A percentile compares a stretch with the other conserved stretches of the same genome.
Evolutionary conservation across 2,888 invertebrate species (phyloP).

Genomic region (Uropetala carovei): DNA sequence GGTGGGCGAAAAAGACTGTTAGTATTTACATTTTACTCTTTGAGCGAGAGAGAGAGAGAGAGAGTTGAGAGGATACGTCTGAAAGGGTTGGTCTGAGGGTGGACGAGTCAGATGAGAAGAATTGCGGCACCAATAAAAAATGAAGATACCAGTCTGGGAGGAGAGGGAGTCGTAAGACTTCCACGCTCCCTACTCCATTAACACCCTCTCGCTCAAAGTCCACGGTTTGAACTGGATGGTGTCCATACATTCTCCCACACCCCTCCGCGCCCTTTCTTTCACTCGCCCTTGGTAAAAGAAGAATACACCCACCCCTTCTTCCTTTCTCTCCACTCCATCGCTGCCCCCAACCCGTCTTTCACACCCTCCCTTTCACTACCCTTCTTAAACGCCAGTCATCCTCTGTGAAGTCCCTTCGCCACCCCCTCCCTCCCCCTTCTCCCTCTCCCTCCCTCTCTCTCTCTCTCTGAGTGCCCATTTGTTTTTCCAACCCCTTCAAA

Average conservation of each 20-base stretch:
- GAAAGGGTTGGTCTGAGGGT: too few species aligned
- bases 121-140: too few species aligned
- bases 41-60: too few species aligned
- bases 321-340: background rate
- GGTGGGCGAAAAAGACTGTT: too few species aligned
- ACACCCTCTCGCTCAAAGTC: background rate
- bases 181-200: background rate
- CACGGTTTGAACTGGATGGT: background rate
- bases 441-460: background rate
- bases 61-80: too few species aligned
- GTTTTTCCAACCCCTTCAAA: slow-evolving; percentile 26
- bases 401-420: background rate
- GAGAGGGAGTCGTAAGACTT: background rate
- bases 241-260: background rate
- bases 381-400: background rate
- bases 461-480: slow-evolving; percentile 24
- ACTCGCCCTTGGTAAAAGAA: too few species aligned
- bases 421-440: background rate
- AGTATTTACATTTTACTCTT: too few species aligned
- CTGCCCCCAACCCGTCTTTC: background rate
- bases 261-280: background rate
- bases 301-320: background rate
- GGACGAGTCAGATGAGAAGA: too few species aligned
- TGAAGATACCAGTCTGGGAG: background rate
- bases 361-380: background rate